Base-by-base conservation (phyloP, 2,113 vertebrate species). In the Malurus alboscapulatus region DNA sequence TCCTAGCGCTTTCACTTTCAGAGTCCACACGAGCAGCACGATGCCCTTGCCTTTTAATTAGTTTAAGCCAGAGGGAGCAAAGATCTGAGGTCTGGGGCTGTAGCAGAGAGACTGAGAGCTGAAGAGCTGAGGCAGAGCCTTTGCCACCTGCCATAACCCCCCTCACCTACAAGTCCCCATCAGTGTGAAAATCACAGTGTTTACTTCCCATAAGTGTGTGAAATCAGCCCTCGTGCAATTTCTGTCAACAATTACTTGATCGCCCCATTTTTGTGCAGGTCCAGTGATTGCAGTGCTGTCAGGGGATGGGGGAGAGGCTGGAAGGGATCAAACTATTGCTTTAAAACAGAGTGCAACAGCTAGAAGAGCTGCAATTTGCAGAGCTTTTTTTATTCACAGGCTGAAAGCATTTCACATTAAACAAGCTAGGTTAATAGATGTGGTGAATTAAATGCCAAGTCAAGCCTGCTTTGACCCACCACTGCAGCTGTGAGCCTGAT, bases 401-500 rank as follows among this genome's bases (percentile, higher is more conserved):
- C 34, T 62, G 40, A 69, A 93, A 44, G 17, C 20, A 11, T 53
- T 51, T 75, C 45, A 4, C 17, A 24, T 53, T 58, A 48, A 78
- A 68, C 25, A 58, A 76, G 45, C 42, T 34, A 68, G 62, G 58
- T 54, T 76, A 88, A 91, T 61, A 87, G 42, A 85, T 6, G 22
- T 58, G 47, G 51, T 44, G 74, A 93, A 92, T 53, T n/a, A 80
- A 95, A 80, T 75, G 88, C 86, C 18, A 77, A 90, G 50, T n/a
- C 76, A 88, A 75, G 78, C 51, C 92, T 61, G 58, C 66, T 54
- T 78, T 21, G 34, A 86, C 47, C 58, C 0, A 0, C 54, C 61
- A 77, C 66, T 87, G 89, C 92, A 92, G 92, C 92, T 91, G 77
- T 82, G 85, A 68, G 36, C 88, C 62, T 79, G 74, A 79, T 76